phyloP scores from a whole-genome alignment of 1,140 invertebrate species.

The Cydia strobilella region DNA sequence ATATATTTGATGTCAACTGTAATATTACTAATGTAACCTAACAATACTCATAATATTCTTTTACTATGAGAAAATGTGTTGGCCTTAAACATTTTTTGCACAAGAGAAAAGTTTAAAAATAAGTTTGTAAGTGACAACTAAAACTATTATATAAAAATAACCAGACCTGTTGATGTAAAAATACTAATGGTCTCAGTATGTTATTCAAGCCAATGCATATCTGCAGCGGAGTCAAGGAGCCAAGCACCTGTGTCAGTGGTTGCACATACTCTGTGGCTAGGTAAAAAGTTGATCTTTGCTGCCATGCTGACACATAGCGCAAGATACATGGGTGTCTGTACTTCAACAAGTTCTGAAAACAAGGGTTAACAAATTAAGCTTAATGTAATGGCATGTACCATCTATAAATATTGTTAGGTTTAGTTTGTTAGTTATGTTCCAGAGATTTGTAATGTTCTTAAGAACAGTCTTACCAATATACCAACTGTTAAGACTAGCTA shows the following conservation, averaged over 20 bases:
- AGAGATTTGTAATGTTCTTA: not conserved
- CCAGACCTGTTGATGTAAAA: constrained; percentile 86
- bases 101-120: no score
- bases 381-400: not conserved
- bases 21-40: no score
- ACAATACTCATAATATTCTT: no score
- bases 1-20: no score
- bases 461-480: not conserved
- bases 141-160: constrained; percentile 1
- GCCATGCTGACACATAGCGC: constrained; percentile 89
- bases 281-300: constrained; percentile 85
- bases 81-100: no score
- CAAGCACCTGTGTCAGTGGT: constrained; percentile 84
- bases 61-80: no score
- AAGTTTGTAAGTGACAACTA: no score
- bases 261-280: constrained; percentile 88
- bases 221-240: constrained; percentile 85
- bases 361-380: constrained; percentile 31
- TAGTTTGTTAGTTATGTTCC: not conserved
- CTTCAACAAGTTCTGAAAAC: constrained; percentile 88
- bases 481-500: not conserved
- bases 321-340: constrained; percentile 91
- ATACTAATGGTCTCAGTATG: constrained; percentile 87
- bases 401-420: not conserved
- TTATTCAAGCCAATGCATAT: constrained; percentile 89